Evolutionary conservation across 2,113 vertebrate species (phyloP).

Genomic region (Ammospiza caudacuta): DNA sequence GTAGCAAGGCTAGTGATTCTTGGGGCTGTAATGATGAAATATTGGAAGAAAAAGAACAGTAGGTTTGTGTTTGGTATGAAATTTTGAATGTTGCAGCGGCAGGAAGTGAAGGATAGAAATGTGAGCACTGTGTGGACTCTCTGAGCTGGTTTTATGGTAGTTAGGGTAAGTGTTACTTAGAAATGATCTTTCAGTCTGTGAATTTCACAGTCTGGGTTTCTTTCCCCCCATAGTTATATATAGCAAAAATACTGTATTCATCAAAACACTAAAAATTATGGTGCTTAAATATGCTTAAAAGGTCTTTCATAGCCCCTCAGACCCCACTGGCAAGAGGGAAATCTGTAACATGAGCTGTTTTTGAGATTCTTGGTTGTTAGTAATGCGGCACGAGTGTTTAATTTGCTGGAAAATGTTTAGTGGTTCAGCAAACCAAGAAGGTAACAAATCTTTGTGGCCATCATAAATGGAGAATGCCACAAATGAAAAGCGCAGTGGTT

Average conservation of each 20-base stretch:
- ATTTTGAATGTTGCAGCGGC: background rate
- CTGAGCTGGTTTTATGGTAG: background rate
- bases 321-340: background rate
- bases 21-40: background rate
- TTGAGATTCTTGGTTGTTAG: background rate
- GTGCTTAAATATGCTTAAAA: background rate
- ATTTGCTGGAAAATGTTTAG: constrained; percentile 49
- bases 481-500: background rate
- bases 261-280: background rate
- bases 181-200: constrained; percentile 18
- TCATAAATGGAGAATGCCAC: background rate
- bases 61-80: background rate
- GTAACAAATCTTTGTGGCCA: constrained; percentile 12
- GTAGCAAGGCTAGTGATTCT: background rate
- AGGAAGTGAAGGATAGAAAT: constrained; percentile 18
- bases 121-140: background rate
- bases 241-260: constrained; percentile 25
- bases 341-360: background rate
- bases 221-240: background rate
- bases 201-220: background rate
- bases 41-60: background rate
- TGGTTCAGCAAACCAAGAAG: constrained; percentile 32
- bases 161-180: background rate
- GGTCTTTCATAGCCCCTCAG: background rate
- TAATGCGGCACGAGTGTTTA: background rate